Evolutionary conservation across 2,888 invertebrate genomes (phyloP).

Genomic region (Parasteatoda lunata): DNA sequence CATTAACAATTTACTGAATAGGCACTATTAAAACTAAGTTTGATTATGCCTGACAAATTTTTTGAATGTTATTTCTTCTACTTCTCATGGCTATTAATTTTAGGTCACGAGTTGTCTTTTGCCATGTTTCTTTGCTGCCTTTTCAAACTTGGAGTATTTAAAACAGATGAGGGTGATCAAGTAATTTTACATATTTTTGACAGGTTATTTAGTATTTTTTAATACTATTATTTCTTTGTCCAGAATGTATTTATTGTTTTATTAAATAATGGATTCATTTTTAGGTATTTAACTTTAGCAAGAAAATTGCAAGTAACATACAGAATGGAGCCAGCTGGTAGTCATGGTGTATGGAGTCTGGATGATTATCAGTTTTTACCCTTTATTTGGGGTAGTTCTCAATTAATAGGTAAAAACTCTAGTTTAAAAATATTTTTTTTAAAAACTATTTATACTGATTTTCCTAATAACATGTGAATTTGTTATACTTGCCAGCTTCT

Average conservation of each 20-base stretch:
- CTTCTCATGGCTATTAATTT: not conserved
- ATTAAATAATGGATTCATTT: constrained; percentile 7
- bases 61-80: not conserved
- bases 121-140: constrained; percentile 95
- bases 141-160: constrained; percentile 89
- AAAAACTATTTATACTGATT: too few species aligned
- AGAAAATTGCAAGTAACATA: constrained; percentile 91
- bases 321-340: constrained; percentile 99
- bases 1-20: too few species aligned
- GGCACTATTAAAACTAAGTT: too few species aligned
- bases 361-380: constrained; percentile 99
- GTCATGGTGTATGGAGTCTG: constrained; percentile 98
- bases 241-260: not conserved
- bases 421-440: not conserved
- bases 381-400: constrained; percentile 99
- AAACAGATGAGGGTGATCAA: constrained; percentile 84
- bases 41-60: too few species aligned
- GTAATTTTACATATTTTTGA: constrained; percentile 86
- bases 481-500: too few species aligned
- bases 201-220: constrained; percentile 75
- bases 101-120: constrained; percentile 95
- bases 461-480: too few species aligned
- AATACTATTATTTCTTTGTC: not conserved
- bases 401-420: constrained; percentile 83
- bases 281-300: constrained; percentile 87